Percentiles rank a stretch among this genome's conserved stretches.
phyloP scores from a whole-genome alignment of 1,140 invertebrate species.

The Gryon sp. region DNA sequence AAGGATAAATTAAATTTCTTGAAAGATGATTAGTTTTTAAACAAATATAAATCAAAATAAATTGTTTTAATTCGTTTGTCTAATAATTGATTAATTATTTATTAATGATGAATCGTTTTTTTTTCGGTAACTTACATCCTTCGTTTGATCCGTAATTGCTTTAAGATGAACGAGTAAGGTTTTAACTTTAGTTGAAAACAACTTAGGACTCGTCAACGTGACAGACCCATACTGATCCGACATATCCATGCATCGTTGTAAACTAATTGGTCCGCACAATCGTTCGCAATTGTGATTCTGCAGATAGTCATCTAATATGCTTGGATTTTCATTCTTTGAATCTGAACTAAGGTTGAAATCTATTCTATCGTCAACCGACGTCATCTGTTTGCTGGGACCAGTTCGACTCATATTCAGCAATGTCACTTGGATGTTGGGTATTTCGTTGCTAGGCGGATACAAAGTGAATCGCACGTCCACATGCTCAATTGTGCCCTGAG shows the following conservation, averaged over 20 bases:
- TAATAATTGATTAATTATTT: too few relatives aligned
- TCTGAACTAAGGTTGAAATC: slow-evolving; percentile 81
- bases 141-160: slow-evolving; percentile 85
- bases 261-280: slow-evolving; percentile 90
- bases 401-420: slow-evolving; percentile 88
- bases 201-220: slow-evolving; percentile 91
- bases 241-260: slow-evolving; percentile 89
- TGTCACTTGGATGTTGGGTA: slow-evolving; percentile 87
- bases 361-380: slow-evolving; percentile 82
- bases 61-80: slow-evolving; percentile 3
- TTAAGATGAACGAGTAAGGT: slow-evolving; percentile 93
- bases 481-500: slow-evolving; percentile 87
- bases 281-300: slow-evolving; percentile 93
- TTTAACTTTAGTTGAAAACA: slow-evolving; percentile 88
- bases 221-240: slow-evolving; percentile 90
- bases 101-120: too few relatives aligned
- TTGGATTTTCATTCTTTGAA: slow-evolving; percentile 85
- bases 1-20: too few relatives aligned
- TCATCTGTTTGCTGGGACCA: slow-evolving; percentile 78
- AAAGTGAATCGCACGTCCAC: slow-evolving; percentile 92
- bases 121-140: slow-evolving; percentile 82
- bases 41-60: slow-evolving; percentile 10
- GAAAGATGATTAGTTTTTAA: too few relatives aligned
- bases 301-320: slow-evolving; percentile 89
- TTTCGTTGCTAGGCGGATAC: slow-evolving; percentile 84